phyloP scores from a whole-genome alignment of 1,140 invertebrate species.

The Coptotermes formosanus region DNA sequence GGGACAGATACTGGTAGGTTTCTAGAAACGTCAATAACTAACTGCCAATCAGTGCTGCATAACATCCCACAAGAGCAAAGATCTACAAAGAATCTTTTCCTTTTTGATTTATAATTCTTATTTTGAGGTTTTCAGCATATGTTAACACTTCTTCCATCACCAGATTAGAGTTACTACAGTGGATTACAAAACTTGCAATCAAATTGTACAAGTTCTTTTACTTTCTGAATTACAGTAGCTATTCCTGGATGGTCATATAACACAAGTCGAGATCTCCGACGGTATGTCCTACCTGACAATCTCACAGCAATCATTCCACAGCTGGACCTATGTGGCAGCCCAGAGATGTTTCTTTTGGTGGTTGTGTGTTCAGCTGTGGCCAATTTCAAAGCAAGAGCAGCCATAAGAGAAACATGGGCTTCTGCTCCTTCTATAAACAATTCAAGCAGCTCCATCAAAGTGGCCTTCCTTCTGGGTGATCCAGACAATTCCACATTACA shows the following conservation, averaged over 20 bases:
- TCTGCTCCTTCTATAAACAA: slow-evolving; percentile 33
- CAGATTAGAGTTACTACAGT: too few relatives aligned
- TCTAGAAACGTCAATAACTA: too few relatives aligned
- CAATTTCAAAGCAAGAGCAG: slow-evolving; percentile 63
- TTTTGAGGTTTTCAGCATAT: too few relatives aligned
- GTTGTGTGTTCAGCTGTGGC: slow-evolving; percentile 69
- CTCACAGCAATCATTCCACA: slow-evolving; percentile 65
- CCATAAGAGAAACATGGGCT: slow-evolving; percentile 80
- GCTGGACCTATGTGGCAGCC: slow-evolving; percentile 54
- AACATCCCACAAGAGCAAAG: too few relatives aligned
- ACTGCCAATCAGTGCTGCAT: too few relatives aligned
- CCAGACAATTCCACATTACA: slow-evolving; percentile 55
- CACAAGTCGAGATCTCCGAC: slow-evolving; percentile 65
- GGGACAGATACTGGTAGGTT: too few relatives aligned
- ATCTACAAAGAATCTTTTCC: too few relatives aligned
- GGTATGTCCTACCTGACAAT: slow-evolving; percentile 69
- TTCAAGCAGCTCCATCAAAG: slow-evolving; percentile 40
- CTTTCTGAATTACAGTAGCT: slow-evolving; percentile 50
- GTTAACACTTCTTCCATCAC: too few relatives aligned
- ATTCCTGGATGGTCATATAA: slow-evolving; percentile 70
- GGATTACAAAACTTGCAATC: too few relatives aligned
- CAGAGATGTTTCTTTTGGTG: slow-evolving; percentile 62
- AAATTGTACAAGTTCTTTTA: too few relatives aligned
- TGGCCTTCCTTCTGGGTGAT: slow-evolving; percentile 58
- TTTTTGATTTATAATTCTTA: too few relatives aligned